Base-by-base conservation (phyloP, 2,113 vertebrate species). In the Glaucidium brasilianum region DNA sequence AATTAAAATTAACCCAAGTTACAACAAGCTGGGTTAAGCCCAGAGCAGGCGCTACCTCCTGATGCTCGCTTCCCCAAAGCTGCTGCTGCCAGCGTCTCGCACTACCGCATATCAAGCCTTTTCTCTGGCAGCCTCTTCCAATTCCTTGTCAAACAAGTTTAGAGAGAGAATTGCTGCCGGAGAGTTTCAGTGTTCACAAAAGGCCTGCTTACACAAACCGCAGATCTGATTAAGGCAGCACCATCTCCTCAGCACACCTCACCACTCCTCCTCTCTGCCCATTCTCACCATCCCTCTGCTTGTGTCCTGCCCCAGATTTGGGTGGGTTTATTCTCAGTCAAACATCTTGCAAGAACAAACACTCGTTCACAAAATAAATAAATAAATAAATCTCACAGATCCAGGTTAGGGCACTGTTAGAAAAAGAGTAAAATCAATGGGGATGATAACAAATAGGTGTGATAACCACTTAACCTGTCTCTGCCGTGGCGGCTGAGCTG, bases 71-170 rank as follows among this genome's bases (percentile, higher is more conserved):
- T 49, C 34, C 62, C 82, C 35, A 2, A 32, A 9, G 3, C 76
- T 8, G 67, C 79, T 3, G 8, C 73, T 2, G 6, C 76, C 90
- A 79, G 75, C 9, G 0, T 30, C 60, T 73, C 15, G 0, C 3
- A 0, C n/a, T 64, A 22, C 43, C 10, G 1, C 5, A 0, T 19
- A 92, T 4, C 60, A 35, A 79, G 45, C 47, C 66, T 21, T 74
- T 62, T 43, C 60, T 37, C 64, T 16, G 60, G 64, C 90, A 94
- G 85, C 68, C 79, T 91, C 69, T 85, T 85, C 82, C 76, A 53
- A 6, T 15, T 67, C 94, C 79, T 81, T 60, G 75, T 49, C 90
- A 91, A 83, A 93, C 92, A 86, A 96, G 83, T 94, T 94, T 32
- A 72, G 66, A 91, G 72, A 50, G n/a, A 37, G 79, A 71, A 92